Evolutionary conservation across 92 coral and sea anemone genomes (phyloP).

Genomic region (Epizoanthus fatuus): DNA sequence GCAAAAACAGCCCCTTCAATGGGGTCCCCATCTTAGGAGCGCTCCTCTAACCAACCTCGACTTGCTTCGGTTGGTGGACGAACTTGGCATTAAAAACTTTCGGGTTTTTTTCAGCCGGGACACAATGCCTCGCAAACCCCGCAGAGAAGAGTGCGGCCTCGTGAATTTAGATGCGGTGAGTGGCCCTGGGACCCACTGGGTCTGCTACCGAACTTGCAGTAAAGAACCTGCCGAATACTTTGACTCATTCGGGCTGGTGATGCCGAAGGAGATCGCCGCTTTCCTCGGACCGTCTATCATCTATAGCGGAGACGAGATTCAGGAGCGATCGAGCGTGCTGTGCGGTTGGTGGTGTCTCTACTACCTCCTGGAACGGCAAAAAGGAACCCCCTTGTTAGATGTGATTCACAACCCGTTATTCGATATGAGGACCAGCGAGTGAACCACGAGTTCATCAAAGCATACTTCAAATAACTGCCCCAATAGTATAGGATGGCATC

Average conservation of each 20-base stretch:
- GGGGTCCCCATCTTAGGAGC: not conserved
- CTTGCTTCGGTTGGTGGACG: not conserved
- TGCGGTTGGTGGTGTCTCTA: not conserved
- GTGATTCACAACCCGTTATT: not conserved
- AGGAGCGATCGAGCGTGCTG: not conserved
- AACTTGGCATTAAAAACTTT: not conserved
- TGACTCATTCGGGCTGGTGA: not conserved
- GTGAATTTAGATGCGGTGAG: not conserved
- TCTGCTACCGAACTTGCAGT: not conserved
- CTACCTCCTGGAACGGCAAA: not conserved
- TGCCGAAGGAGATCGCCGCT: not conserved
- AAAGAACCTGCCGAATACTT: not conserved
- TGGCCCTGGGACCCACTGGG: not conserved
- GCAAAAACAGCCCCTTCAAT: not conserved
- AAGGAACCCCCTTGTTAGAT: not conserved
- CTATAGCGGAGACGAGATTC: not conserved
- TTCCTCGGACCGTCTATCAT: not conserved
- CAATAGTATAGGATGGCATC: not conserved
- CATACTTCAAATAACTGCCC: not conserved
- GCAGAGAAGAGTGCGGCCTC: not conserved
- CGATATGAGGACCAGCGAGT: constrained; percentile 1
- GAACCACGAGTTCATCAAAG: constrained; percentile 8
- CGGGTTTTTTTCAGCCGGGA: not conserved
- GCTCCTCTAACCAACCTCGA: not conserved
- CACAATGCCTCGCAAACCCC: not conserved